Evolutionary conservation across 2,113 vertebrate species (phyloP).

Genomic region (Clarias gariepinus): DNA sequence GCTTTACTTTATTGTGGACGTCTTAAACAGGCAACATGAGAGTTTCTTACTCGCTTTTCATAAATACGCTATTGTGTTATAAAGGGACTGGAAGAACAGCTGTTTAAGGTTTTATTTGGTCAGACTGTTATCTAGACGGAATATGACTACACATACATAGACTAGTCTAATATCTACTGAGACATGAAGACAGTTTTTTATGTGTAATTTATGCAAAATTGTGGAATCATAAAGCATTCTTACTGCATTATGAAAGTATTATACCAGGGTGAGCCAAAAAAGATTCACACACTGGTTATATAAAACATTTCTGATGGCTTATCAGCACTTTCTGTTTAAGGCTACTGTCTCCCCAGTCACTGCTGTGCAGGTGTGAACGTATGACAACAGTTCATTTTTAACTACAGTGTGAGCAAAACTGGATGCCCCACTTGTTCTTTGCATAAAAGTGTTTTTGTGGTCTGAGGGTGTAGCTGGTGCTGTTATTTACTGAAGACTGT

Average conservation of each 20-base stretch:
- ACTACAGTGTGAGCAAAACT: too few species aligned
- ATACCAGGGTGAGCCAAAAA: neutral
- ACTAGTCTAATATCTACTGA: neutral
- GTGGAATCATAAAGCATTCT: neutral
- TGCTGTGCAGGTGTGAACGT: too few species aligned
- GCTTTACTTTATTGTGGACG: neutral
- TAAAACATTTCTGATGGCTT: too few species aligned
- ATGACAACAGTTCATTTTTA: too few species aligned
- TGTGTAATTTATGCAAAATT: neutral
- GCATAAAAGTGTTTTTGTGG: too few species aligned
- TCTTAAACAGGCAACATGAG: neutral
- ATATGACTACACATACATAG: neutral
- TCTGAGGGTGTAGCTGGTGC: too few species aligned
- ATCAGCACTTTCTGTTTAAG: too few species aligned
- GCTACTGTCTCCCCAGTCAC: too few species aligned
- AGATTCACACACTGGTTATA: too few species aligned
- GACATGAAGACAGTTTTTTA: neutral
- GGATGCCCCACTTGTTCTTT: too few species aligned
- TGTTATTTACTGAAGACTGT: too few species aligned
- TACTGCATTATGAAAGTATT: neutral
- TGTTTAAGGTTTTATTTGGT: neutral
- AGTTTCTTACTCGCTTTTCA: neutral
- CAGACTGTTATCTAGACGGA: neutral
- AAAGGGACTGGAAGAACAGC: neutral
- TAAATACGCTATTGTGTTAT: neutral